Evolutionary conservation across 2,888 invertebrate species (phyloP).

Genomic region (Rapana venosa): DNA sequence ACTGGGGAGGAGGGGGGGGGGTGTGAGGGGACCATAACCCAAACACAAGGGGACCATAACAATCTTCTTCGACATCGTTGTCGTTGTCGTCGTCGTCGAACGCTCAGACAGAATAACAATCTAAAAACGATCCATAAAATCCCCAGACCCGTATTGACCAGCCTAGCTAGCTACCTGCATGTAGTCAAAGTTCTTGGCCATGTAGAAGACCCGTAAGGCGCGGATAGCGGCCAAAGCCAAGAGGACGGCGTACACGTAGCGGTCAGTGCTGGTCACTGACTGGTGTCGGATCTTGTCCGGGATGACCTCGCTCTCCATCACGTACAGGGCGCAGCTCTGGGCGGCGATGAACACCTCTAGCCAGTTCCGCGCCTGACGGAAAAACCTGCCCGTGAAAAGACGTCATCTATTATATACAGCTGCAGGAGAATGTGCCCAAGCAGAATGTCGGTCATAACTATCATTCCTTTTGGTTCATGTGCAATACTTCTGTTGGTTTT

Average conservation of each 20-base stretch:
- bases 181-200: constrained; percentile 15
- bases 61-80: too few relatives aligned
- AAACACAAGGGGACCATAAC: too few relatives aligned
- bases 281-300: background rate
- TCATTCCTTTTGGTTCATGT: too few relatives aligned
- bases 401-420: too few relatives aligned
- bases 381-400: constrained; percentile 8
- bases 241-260: background rate
- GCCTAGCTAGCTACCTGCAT: background rate
- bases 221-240: background rate
- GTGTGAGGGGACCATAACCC: too few relatives aligned
- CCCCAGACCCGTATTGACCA: too few relatives aligned
- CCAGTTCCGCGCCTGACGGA: constrained; percentile 4
- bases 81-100: too few relatives aligned
- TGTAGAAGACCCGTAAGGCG: constrained; percentile 6
- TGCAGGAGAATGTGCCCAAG: too few relatives aligned
- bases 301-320: background rate
- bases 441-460: too few relatives aligned
- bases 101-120: background rate
- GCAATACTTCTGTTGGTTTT: too few relatives aligned
- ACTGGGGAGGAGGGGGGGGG: too few relatives aligned
- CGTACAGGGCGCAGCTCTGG: background rate
- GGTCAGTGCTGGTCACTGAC: background rate
- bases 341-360: background rate
- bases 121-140: background rate